Conservation (phyloP, 2,888 invertebrate species). For the Linnaemya vulpina region DNA sequence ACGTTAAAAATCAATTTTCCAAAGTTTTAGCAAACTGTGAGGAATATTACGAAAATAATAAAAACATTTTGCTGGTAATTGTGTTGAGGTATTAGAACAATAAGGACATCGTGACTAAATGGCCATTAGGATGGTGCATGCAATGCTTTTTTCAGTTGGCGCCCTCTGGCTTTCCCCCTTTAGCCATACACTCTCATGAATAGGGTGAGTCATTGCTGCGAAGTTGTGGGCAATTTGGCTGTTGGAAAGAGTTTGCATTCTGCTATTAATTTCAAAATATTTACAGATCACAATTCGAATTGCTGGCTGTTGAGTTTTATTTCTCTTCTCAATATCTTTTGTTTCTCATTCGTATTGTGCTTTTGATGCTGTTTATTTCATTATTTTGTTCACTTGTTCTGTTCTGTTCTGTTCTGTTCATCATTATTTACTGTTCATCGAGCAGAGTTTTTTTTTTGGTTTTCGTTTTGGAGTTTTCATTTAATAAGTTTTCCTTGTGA, state of each 20-base stretch:
- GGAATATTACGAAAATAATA: conserved; percentile 6
- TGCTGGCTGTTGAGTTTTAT: conserved; percentile 11
- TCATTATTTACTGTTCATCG: conserved; percentile 26
- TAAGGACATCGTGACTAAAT: conserved; percentile 1
- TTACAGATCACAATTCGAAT: conserved; percentile 16
- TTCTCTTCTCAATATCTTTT: conserved; percentile 13
- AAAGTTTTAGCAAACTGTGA: conserved; percentile 38
- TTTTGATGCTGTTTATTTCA: not conserved
- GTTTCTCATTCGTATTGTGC: not conserved
- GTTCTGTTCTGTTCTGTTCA: not conserved
- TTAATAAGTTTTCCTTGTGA: not conserved
- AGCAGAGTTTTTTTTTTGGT: not conserved
- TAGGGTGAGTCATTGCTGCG: not conserved
- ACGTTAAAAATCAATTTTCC: conserved; percentile 68
- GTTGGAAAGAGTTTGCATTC: conserved; percentile 2
- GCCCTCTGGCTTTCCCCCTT: not conserved
- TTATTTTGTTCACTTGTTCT: too few species aligned
- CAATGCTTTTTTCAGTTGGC: conserved; percentile 8
- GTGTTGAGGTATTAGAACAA: conserved; percentile 27
- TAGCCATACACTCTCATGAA: not conserved
- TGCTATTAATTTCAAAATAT: not conserved
- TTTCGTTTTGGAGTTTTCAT: not conserved
- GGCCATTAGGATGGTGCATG: conserved; percentile 12
- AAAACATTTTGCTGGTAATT: conserved; percentile 37
- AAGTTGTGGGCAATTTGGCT: conserved; percentile 1